phyloP scores from a whole-genome alignment of 1,140 invertebrate genomes.

The Sarcophaga peregrina region DNA sequence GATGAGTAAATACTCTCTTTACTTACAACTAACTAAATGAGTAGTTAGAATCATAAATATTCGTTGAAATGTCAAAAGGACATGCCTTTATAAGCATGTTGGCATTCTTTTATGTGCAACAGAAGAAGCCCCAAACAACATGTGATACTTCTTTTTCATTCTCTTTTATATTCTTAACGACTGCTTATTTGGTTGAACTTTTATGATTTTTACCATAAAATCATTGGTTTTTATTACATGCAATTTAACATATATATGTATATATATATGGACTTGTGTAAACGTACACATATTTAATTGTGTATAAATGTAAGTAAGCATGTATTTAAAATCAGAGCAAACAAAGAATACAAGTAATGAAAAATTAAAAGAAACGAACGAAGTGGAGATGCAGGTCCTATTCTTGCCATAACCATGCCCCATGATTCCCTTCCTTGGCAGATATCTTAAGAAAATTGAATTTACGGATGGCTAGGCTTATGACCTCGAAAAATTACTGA shows the following conservation, averaged over 20 bases:
- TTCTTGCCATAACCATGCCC: no score
- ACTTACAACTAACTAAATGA: not conserved
- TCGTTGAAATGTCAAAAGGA: conserved; percentile 32
- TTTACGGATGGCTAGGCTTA: no score
- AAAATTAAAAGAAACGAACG: no score
- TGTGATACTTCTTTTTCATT: conserved; percentile 7
- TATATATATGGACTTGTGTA: not conserved
- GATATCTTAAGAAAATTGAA: no score
- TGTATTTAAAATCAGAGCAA: not conserved
- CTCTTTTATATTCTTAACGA: not conserved
- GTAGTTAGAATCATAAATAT: not conserved
- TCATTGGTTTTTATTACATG: conserved; percentile 31
- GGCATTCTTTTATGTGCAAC: conserved; percentile 2
- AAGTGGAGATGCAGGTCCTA: no score
- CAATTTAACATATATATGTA: conserved; percentile 9
- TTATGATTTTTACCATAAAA: conserved; percentile 19
- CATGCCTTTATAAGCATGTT: conserved; percentile 28
- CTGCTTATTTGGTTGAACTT: not conserved
- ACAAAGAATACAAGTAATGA: no score
- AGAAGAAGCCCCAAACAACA: not conserved
- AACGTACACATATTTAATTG: no score
- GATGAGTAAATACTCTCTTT: not conserved
- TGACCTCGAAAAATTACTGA: no score
- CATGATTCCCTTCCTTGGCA: no score
- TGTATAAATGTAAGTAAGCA: not conserved